A percentile compares a stretch with the other conserved stretches of the same genome.
Conservation (phyloP, 2,113 vertebrate genomes). For the Neogale vison region DNA sequence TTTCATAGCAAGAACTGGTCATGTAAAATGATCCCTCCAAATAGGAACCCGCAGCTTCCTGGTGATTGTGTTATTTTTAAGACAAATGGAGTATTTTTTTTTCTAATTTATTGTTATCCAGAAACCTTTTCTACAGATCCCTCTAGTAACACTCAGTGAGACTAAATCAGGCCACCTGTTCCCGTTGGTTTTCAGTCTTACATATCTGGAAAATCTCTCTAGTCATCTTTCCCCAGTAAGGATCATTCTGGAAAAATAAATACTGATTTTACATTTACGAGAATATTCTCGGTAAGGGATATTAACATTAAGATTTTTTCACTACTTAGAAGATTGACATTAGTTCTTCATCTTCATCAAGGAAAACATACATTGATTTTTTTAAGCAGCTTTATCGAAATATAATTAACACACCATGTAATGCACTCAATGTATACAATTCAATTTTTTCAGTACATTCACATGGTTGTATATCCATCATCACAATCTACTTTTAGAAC, state of each 20-base stretch:
- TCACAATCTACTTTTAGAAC: background rate
- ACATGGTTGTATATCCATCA: background rate
- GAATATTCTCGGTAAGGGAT: background rate
- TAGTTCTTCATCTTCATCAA: constrained; percentile 6
- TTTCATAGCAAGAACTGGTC: constrained; percentile 53
- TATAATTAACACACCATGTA: background rate
- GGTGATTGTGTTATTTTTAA: constrained; percentile 62
- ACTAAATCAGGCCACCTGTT: constrained; percentile 4
- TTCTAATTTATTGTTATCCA: constrained; percentile 44
- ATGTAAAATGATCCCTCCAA: constrained; percentile 48
- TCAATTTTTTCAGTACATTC: background rate
- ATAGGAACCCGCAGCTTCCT: constrained; percentile 43
- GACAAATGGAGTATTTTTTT: constrained; percentile 46
- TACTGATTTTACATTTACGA: background rate
- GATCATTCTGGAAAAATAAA: background rate
- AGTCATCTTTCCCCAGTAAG: background rate
- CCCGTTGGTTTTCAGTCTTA: background rate
- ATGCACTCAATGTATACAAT: background rate
- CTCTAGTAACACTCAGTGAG: background rate
- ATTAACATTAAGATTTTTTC: background rate
- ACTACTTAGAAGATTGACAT: background rate
- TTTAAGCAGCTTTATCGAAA: background rate
- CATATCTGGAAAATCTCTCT: background rate
- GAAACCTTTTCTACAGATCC: background rate
- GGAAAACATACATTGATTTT: background rate